These are phyloP conservation scores for Silurus lanzhouensis DNA, from an alignment of 2,797 vertebrate genomes.

Conservation along the genomic window DNA sequence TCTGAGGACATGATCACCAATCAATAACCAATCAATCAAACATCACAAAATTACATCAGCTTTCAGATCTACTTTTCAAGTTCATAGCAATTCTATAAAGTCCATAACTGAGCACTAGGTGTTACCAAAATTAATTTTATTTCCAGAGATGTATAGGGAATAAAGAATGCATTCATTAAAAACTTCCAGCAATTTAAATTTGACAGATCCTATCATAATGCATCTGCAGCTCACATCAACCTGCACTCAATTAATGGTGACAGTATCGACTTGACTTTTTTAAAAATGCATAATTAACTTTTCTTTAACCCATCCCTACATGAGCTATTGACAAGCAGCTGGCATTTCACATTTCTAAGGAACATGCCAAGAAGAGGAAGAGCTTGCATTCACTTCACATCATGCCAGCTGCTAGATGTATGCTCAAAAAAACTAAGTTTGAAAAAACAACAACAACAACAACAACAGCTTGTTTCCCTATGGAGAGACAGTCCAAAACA, in stretches of 20 bases:
- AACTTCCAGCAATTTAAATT: slow-evolving; percentile 38
- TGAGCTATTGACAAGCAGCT: slow-evolving; percentile 27
- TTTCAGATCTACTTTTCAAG: not conserved
- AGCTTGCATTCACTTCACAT: slow-evolving; percentile 24
- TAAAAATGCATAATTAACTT: slow-evolving; percentile 34
- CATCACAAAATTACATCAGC: slow-evolving; percentile 15
- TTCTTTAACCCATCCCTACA: slow-evolving; percentile 1
- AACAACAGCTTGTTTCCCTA: slow-evolving; percentile 39
- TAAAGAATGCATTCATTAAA: slow-evolving; percentile 36
- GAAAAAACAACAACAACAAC: slow-evolving; percentile 31
- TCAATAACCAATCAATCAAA: not conserved
- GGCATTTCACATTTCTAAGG: slow-evolving; percentile 18
- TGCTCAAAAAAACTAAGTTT: not conserved
- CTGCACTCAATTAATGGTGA: slow-evolving; percentile 44
- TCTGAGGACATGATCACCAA: not conserved
- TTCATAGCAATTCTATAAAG: not conserved
- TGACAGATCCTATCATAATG: slow-evolving; percentile 45
- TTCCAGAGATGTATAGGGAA: slow-evolving; percentile 21
- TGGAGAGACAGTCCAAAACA: slow-evolving; percentile 49
- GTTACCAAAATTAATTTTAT: not conserved
- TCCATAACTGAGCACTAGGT: not conserved
- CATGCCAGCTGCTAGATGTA: slow-evolving; percentile 10
- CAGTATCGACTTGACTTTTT: slow-evolving; percentile 37
- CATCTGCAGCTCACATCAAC: slow-evolving; percentile 15
- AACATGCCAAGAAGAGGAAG: slow-evolving; percentile 12